These are phyloP conservation scores for Microcaecilia unicolor DNA, from an alignment of 2,797 vertebrate species.

Conservation along the genomic window DNA sequence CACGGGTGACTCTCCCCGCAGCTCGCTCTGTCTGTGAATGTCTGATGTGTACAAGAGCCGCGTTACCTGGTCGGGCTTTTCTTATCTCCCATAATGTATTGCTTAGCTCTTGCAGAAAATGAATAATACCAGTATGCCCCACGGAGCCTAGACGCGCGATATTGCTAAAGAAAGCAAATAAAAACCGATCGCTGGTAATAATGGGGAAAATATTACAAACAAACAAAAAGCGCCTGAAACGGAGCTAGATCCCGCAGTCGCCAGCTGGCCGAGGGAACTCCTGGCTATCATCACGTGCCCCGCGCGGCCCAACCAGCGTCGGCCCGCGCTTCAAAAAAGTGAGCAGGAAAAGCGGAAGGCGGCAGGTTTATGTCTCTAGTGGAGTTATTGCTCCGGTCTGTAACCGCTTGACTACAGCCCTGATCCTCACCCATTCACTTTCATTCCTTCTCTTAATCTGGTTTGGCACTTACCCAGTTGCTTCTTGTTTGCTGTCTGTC, in stretches of 20 bases:
- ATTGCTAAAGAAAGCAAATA: no score
- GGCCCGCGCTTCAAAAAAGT: conserved; percentile 55
- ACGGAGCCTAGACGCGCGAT: no score
- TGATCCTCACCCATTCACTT: no score
- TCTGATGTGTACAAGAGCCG: conserved; percentile 1
- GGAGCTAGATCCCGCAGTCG: conserved; percentile 13
- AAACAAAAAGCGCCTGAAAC: conserved; percentile 24
- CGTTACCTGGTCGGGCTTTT: conserved; percentile 93
- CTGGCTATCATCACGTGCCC: conserved; percentile 27
- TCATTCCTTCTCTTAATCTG: no score
- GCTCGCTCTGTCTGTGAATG: neutral
- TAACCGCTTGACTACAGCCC: no score
- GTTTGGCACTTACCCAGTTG: no score
- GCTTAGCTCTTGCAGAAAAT: conserved; percentile 33
- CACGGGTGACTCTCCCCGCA: neutral
- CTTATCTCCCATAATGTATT: conserved; percentile 95
- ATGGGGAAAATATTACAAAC: no score
- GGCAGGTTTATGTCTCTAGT: conserved; percentile 35
- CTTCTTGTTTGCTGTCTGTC: no score
- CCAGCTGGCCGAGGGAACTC: no score
- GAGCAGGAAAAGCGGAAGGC: conserved; percentile 43
- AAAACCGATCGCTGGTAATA: no score
- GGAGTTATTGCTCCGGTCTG: no score
- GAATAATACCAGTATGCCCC: no score
- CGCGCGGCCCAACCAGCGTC: conserved; percentile 30